A percentile compares a stretch with the other conserved stretches of the same genome.
Evolutionary conservation across 2,113 vertebrate species (phyloP).

Genomic region (Trachemys scripta): DNA sequence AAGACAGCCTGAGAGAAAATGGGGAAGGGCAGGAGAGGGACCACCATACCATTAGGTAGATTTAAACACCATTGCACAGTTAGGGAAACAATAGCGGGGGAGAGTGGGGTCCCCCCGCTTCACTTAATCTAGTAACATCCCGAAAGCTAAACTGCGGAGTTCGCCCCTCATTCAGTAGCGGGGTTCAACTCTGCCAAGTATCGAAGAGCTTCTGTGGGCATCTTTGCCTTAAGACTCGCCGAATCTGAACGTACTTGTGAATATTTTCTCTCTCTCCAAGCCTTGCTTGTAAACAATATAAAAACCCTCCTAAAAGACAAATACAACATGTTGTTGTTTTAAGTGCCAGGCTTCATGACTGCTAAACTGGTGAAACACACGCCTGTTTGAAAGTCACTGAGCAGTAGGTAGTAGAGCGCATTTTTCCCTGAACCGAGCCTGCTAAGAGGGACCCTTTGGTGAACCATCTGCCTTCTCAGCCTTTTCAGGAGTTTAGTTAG

Average conservation of each 20-base stretch:
- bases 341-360: not conserved
- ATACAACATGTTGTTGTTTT: not conserved
- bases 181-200: not conserved
- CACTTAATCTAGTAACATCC: not conserved
- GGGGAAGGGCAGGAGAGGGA: not conserved
- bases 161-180: not conserved
- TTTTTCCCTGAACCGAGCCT: not conserved
- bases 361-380: not conserved
- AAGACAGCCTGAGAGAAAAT: not conserved
- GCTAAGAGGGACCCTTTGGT: not conserved
- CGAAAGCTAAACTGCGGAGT: not conserved
- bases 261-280: fast-evolving
- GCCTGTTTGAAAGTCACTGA: not conserved
- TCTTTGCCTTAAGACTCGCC: not conserved
- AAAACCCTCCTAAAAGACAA: not conserved
- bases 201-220: not conserved
- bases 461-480: not conserved
- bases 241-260: not conserved
- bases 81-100: not conserved
- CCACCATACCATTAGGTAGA: not conserved
- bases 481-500: not conserved
- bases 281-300: not conserved
- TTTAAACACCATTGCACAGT: not conserved
- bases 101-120: not conserved
- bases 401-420: not conserved